A percentile compares a stretch with the other conserved stretches of the same genome.
Conservation (phyloP, 2,888 invertebrate species). For the Drosophila neonasuta region DNA sequence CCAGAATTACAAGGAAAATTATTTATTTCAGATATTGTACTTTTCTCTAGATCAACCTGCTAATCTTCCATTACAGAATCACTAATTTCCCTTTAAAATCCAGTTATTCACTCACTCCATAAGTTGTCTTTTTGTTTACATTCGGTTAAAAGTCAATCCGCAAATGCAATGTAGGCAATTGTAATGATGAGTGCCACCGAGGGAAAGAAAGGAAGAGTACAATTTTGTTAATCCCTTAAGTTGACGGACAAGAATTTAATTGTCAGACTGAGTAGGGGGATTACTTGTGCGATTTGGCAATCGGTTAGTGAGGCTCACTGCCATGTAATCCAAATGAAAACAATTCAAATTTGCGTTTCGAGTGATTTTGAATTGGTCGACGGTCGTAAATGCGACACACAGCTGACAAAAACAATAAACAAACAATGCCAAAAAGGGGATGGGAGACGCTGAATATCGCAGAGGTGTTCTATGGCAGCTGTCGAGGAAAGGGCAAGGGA, state of each 20-base stretch:
- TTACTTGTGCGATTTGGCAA: slow-evolving; percentile 47
- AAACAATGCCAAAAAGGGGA: neutral
- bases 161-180: slow-evolving; percentile 26
- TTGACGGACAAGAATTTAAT: slow-evolving; percentile 39
- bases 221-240: slow-evolving; percentile 52
- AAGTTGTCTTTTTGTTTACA: slow-evolving; percentile 8
- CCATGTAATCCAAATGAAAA: slow-evolving; percentile 72
- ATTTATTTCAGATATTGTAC: no score
- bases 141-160: slow-evolving; percentile 46
- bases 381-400: slow-evolving; percentile 4
- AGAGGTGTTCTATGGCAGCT: slow-evolving; percentile 7
- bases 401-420: slow-evolving; percentile 43
- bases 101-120: neutral
- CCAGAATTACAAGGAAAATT: no score
- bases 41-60: neutral
- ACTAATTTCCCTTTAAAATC: neutral
- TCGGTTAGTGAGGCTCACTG: slow-evolving; percentile 39
- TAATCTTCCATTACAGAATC: neutral
- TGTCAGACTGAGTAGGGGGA: slow-evolving; percentile 23
- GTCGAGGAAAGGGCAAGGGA: slow-evolving; percentile 10
- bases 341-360: slow-evolving; percentile 62
- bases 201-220: slow-evolving; percentile 7
- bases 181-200: slow-evolving; percentile 27
- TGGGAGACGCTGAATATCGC: neutral
- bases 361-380: slow-evolving; percentile 37